Evolutionary conservation across 92 coral and sea anemone species (phyloP).

Genomic region (Blastomussa wellsi): DNA sequence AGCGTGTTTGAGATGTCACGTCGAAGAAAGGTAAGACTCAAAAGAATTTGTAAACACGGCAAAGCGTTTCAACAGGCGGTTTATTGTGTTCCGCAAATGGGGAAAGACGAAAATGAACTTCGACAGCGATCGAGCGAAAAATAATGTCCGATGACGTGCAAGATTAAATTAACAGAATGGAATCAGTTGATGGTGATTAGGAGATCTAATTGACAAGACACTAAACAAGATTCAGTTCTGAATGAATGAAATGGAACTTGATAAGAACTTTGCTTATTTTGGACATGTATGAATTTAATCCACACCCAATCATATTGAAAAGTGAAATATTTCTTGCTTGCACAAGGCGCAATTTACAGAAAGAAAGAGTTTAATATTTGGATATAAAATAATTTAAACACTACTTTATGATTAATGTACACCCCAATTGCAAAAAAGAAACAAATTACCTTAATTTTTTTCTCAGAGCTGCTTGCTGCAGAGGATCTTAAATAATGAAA

Average conservation of each 20-base stretch:
- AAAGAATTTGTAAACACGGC: not conserved
- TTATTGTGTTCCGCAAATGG: not conserved
- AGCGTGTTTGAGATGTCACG: slow-evolving; percentile 32
- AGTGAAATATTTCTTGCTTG: too few relatives aligned
- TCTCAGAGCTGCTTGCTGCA: too few relatives aligned
- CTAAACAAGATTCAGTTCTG: not conserved
- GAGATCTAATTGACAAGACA: not conserved
- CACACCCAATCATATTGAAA: too few relatives aligned
- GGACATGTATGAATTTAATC: too few relatives aligned
- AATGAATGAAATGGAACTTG: not conserved
- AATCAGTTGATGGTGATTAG: not conserved
- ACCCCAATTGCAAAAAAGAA: too few relatives aligned
- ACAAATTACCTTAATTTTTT: too few relatives aligned
- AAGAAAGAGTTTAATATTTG: too few relatives aligned
- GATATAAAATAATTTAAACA: too few relatives aligned
- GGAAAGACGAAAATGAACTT: not conserved
- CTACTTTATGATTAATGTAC: too few relatives aligned
- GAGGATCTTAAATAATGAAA: too few relatives aligned
- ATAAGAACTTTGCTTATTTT: too few relatives aligned
- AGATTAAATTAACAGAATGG: not conserved
- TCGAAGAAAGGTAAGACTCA: slow-evolving; percentile 32
- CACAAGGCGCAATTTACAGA: too few relatives aligned
- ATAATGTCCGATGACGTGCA: not conserved
- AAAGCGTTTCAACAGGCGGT: slow-evolving; percentile 27
- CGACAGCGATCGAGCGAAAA: not conserved